Evolutionary conservation across 2,888 invertebrate genomes (phyloP).

Genomic region (Malthinus flaveolus): DNA sequence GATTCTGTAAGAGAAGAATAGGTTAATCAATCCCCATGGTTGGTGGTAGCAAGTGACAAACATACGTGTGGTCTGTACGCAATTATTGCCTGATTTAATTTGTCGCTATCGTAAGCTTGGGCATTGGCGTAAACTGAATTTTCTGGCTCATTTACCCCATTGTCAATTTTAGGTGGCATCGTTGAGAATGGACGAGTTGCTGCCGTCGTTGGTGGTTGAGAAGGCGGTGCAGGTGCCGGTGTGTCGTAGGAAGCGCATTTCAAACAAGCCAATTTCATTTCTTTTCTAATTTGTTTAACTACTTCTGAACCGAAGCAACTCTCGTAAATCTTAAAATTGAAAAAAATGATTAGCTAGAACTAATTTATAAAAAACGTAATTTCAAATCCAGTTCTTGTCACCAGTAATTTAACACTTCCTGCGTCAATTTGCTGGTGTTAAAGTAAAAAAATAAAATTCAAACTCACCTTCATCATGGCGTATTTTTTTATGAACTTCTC

Average conservation of each 20-base stretch:
- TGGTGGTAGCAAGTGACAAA: no score
- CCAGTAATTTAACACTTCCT: constrained; percentile 8
- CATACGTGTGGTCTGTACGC: constrained; percentile 56
- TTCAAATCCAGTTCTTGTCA: neutral
- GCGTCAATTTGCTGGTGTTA: neutral
- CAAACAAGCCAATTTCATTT: constrained; percentile 67
- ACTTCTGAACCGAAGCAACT: constrained; percentile 71
- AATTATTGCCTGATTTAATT: constrained; percentile 60
- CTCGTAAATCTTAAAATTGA: constrained; percentile 64
- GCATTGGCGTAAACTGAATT: constrained; percentile 40
- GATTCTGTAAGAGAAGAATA: constrained; percentile 38
- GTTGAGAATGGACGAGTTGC: constrained; percentile 23
- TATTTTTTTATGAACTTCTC: constrained; percentile 72
- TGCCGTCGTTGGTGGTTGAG: constrained; percentile 17
- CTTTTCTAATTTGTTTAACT: constrained; percentile 67
- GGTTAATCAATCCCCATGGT: neutral
- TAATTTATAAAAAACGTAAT: no score
- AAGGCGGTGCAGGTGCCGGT: constrained; percentile 25
- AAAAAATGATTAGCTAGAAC: neutral
- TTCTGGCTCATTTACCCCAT: constrained; percentile 30
- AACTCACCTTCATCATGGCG: constrained; percentile 70
- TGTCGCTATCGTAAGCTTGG: constrained; percentile 54
- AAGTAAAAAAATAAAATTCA: constrained; percentile 4
- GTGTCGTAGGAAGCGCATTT: constrained; percentile 64
- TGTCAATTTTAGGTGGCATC: constrained; percentile 24